Percentiles rank a stretch among this genome's conserved stretches.
Evolutionary conservation across 2,797 vertebrate species (phyloP).

Genomic region (Hypotaenidia okinawae): DNA sequence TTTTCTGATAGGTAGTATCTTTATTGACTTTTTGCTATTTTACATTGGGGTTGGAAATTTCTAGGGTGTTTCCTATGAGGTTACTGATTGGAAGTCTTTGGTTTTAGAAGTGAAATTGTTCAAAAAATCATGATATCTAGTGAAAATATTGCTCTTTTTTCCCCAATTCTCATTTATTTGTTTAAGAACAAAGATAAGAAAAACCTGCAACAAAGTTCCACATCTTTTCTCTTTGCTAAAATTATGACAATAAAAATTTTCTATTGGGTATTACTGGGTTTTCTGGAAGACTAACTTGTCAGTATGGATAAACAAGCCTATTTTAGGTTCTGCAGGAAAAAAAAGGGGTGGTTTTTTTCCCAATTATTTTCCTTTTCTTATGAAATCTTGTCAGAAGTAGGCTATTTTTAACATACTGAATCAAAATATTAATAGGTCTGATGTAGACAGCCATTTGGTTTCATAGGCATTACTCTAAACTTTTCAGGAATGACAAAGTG

Average conservation of each 20-base stretch:
- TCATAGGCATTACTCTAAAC: not conserved
- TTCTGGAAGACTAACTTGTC: not conserved
- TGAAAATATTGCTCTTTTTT: not conserved
- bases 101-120: not conserved
- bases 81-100: not conserved
- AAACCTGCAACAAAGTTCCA: not conserved
- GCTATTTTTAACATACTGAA: not conserved
- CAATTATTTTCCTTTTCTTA: not conserved
- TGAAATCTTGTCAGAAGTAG: not conserved
- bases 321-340: not conserved
- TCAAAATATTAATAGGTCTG: not conserved
- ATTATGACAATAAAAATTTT: not conserved
- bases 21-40: not conserved
- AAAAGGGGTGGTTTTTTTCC: not conserved
- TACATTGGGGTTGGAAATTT: not conserved
- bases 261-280: not conserved
- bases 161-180: not conserved
- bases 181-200: not conserved
- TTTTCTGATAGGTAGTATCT: rapidly evolving
- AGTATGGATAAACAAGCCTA: not conserved
- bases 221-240: not conserved
- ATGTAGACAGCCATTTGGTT: not conserved
- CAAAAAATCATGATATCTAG: not conserved
- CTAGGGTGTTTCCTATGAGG: not conserved
- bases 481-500: not conserved